Evolutionary conservation across 2,888 invertebrate genomes (phyloP).

Genomic region (Sylvicola cinctus): DNA sequence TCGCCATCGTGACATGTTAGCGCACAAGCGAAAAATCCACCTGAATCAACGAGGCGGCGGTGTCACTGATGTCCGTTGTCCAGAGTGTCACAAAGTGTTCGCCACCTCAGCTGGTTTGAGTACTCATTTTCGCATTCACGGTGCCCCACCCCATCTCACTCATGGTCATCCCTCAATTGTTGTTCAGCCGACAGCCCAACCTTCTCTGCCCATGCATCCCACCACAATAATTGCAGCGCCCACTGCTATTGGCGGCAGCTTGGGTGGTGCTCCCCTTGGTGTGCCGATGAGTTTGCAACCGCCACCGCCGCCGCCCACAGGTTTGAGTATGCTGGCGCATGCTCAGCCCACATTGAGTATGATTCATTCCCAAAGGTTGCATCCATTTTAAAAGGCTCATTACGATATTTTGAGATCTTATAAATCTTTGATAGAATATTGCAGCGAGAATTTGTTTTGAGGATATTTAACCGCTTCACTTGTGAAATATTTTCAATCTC

Average conservation of each 20-base stretch:
- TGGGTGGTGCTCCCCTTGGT: conserved; percentile 2
- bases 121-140: conserved; percentile 22
- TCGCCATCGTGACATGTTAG: conserved; percentile 33
- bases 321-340: conserved; percentile 12
- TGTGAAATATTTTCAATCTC: too few relatives aligned
- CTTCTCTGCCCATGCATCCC: background rate
- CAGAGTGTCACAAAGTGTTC: conserved; percentile 23
- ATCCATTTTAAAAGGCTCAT: conserved; percentile 20
- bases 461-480: too few relatives aligned
- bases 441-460: too few relatives aligned
- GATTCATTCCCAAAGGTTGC: conserved; percentile 17
- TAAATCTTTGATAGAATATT: too few relatives aligned
- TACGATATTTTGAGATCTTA: too few relatives aligned
- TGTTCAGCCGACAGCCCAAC: background rate
- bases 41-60: conserved; percentile 11
- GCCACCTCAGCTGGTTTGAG: conserved; percentile 20
- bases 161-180: background rate
- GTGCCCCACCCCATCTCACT: background rate
- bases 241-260: conserved; percentile 3
- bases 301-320: conserved; percentile 16
- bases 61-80: conserved; percentile 20
- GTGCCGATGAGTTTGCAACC: conserved; percentile 12
- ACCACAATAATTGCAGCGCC: background rate
- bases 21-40: conserved; percentile 24
- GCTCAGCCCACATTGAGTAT: conserved; percentile 18